phyloP scores from a whole-genome alignment of 2,888 invertebrate genomes.

The Rotaria sp. region DNA sequence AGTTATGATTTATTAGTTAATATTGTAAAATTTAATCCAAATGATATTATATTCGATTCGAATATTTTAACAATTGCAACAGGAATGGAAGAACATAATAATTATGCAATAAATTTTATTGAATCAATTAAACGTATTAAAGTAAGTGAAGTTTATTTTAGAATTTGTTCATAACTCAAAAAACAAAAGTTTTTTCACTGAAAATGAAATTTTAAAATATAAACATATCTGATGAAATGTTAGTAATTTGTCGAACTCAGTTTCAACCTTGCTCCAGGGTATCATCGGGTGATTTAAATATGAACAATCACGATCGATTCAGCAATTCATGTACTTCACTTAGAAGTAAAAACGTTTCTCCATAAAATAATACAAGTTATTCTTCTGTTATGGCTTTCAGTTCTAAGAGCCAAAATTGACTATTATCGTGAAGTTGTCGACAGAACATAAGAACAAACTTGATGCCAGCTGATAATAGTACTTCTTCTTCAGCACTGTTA shows the following conservation, averaged over 20 bases:
- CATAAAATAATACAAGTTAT: background rate
- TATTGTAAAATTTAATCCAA: constrained; percentile 58
- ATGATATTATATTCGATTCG: constrained; percentile 62
- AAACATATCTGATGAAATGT: too few relatives aligned
- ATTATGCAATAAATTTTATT: constrained; percentile 60
- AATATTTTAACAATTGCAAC: constrained; percentile 63
- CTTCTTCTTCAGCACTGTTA: background rate
- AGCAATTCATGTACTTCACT: background rate
- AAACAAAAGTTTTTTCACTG: too few relatives aligned
- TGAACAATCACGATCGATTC: background rate
- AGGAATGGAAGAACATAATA: constrained; percentile 61
- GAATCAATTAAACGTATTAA: constrained; percentile 59
- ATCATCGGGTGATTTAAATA: background rate
- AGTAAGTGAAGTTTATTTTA: constrained; percentile 46
- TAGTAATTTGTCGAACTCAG: background rate
- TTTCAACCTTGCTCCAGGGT: background rate
- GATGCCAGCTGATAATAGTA: background rate
- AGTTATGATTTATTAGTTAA: constrained; percentile 59
- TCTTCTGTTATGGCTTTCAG: background rate
- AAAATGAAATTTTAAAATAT: too few relatives aligned
- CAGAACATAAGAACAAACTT: background rate
- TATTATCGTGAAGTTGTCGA: background rate
- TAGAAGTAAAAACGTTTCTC: background rate
- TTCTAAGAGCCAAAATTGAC: background rate
- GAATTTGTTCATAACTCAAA: too few relatives aligned